phyloP scores from a whole-genome alignment of 92 coral and sea anemone species.

The Blastomussa wellsi region DNA sequence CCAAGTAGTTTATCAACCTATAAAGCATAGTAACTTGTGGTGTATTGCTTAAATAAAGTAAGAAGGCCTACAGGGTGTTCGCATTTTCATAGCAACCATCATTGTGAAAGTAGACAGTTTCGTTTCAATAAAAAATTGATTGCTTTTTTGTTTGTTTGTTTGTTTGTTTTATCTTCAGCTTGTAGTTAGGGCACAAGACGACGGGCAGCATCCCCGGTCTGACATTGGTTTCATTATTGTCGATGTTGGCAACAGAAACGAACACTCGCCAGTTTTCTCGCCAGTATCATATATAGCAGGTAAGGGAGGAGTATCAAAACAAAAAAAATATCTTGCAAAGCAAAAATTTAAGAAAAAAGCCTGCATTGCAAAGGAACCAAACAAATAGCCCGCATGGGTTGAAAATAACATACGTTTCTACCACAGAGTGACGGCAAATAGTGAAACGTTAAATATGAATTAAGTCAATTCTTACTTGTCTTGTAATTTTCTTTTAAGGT shows the following conservation, averaged over 20 bases:
- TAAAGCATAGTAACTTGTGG: no score
- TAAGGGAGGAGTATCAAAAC: background rate
- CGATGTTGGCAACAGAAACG: slow-evolving; percentile 42
- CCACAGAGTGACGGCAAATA: no score
- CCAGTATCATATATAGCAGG: slow-evolving; percentile 53
- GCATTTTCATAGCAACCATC: background rate
- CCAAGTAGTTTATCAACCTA: no score
- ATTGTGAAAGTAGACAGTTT: no score
- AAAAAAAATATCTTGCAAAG: background rate
- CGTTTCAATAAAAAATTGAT: background rate
- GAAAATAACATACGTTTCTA: no score
- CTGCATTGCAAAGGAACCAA: no score
- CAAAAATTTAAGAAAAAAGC: no score
- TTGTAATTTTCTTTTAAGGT: slow-evolving; percentile 31
- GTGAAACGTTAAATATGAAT: no score
- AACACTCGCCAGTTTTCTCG: slow-evolving; percentile 53
- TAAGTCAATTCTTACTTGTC: no score
- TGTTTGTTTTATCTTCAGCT: slow-evolving; percentile 34
- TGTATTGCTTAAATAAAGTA: no score
- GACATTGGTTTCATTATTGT: slow-evolving; percentile 57
- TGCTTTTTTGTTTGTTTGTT: background rate
- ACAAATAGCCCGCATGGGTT: no score
- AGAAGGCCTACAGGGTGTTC: no score
- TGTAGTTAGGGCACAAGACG: slow-evolving; percentile 54
- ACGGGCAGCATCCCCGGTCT: slow-evolving; percentile 53